phyloP scores from a whole-genome alignment of 2,113 vertebrate species.

The Brevimyrus niger region DNA sequence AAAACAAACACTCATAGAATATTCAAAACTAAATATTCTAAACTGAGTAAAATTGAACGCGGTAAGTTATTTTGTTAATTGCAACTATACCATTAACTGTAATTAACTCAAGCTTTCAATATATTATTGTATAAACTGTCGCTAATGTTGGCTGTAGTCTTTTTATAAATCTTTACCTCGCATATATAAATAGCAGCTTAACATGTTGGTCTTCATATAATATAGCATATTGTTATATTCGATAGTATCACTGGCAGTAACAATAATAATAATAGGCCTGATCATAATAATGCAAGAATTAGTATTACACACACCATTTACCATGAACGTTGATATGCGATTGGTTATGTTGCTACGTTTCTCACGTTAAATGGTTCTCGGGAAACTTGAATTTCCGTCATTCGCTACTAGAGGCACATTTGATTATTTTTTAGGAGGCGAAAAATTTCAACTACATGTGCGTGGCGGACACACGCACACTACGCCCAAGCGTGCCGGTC shows the following conservation, averaged over 20 bases:
- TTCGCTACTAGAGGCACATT: background rate
- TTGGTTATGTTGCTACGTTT: background rate
- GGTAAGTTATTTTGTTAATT: background rate
- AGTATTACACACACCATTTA: background rate
- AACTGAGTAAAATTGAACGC: background rate
- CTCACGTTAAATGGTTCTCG: background rate
- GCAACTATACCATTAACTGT: background rate
- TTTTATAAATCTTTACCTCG: background rate
- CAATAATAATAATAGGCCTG: background rate
- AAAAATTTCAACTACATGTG: background rate
- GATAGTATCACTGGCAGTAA: background rate
- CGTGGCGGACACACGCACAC: background rate
- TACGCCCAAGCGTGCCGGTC: background rate
- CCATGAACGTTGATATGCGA: background rate
- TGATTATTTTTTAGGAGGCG: background rate
- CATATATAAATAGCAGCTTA: background rate
- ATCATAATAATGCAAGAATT: background rate
- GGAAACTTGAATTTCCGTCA: background rate
- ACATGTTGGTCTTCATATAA: background rate
- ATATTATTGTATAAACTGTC: background rate
- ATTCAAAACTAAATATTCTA: background rate
- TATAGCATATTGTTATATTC: background rate
- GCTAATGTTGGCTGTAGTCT: background rate
- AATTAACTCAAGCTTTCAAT: background rate
- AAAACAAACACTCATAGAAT: background rate